phyloP scores from a whole-genome alignment of 2,113 vertebrate species.

The Parotia lawesii region DNA sequence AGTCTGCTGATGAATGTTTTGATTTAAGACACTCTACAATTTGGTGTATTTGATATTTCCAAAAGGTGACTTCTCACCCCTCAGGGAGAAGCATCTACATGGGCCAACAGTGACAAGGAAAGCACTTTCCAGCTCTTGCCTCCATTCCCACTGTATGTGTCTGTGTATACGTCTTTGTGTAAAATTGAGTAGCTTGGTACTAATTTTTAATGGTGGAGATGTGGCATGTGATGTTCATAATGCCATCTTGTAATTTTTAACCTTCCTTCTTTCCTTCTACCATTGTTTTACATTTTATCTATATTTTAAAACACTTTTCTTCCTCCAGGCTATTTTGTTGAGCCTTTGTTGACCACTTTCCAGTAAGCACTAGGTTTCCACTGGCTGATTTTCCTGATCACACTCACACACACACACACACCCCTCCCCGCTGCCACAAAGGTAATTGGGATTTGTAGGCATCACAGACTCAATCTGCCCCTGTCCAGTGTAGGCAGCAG shows the following conservation, averaged over 20 bases:
- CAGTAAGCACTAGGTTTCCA: background rate
- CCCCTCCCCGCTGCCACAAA: background rate
- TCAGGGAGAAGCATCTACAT: background rate
- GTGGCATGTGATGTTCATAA: background rate
- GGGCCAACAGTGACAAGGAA: background rate
- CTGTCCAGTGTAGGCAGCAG: background rate
- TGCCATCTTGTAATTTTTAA: background rate
- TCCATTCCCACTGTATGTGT: background rate
- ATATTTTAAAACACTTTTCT: background rate
- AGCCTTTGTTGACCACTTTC: background rate
- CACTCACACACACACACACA: background rate
- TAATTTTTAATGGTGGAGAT: background rate
- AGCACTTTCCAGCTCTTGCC: constrained; percentile 5
- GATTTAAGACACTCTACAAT: background rate
- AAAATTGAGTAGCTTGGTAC: background rate
- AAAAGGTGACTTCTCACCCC: background rate
- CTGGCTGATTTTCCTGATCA: background rate
- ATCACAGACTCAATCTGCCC: background rate
- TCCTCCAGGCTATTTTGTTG: background rate
- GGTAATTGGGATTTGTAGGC: background rate
- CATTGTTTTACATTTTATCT: background rate
- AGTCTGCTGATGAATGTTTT: background rate
- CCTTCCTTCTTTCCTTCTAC: background rate
- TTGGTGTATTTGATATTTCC: background rate
- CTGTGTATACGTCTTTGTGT: background rate